A percentile compares a stretch with the other conserved stretches of the same genome.
These are phyloP conservation scores for Drymonia ruficornis DNA, from an alignment of 2,888 invertebrate species.

Conservation along the genomic window DNA sequence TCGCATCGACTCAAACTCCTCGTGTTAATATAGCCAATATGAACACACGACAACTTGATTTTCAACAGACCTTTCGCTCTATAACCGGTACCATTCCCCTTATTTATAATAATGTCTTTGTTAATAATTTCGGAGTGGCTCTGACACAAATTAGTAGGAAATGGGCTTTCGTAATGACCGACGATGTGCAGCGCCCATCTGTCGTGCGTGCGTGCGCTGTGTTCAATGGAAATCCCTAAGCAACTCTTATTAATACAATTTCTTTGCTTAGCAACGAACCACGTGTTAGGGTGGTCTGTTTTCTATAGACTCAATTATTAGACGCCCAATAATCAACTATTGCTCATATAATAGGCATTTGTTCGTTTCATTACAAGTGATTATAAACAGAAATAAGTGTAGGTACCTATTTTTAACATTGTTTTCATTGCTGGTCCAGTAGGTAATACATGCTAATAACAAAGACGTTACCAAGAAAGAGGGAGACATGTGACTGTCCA, in stretches of 20 bases:
- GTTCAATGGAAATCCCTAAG: neutral
- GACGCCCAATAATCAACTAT: no score
- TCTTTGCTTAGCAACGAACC: no score
- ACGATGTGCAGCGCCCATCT: neutral
- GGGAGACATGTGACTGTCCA: no score
- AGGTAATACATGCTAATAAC: no score
- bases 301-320: no score
- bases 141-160: constrained; percentile 8
- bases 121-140: constrained; percentile 4
- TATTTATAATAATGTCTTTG: constrained; percentile 9
- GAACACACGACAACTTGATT: constrained; percentile 38
- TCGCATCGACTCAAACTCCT: constrained; percentile 35
- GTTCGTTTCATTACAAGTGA: no score
- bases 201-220: neutral
- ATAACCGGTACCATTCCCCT: constrained; percentile 23
- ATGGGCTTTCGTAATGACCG: constrained; percentile 1
- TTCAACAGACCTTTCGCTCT: constrained; percentile 45
- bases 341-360: no score
- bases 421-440: neutral
- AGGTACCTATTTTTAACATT: no score
- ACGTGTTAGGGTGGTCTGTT: no score
- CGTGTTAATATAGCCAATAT: constrained; percentile 24
- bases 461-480: no score
- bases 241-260: no score
- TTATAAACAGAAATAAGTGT: no score